Evolutionary conservation across 2,797 vertebrate genomes (phyloP).

Genomic region (Clarias platycephalus): DNA sequence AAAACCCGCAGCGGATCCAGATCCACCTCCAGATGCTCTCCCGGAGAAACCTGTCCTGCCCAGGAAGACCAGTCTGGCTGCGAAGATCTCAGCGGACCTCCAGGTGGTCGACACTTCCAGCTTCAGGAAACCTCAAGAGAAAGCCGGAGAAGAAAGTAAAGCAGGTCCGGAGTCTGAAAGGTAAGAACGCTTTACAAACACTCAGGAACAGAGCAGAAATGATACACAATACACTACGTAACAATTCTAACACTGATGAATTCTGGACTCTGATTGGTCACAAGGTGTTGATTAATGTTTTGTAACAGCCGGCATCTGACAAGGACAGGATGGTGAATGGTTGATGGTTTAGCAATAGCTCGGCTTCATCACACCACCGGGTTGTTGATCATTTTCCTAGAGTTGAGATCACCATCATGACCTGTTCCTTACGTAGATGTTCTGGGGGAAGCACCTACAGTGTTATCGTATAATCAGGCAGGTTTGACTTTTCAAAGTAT

Average conservation of each 20-base stretch:
- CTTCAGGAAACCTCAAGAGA: background rate
- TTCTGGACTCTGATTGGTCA: background rate
- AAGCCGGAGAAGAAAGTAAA: slow-evolving; percentile 14
- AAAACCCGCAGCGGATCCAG: background rate
- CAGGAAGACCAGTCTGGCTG: background rate
- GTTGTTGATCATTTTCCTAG: background rate
- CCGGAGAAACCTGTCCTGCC: background rate
- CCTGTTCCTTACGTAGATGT: background rate
- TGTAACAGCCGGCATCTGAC: background rate
- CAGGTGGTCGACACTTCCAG: background rate
- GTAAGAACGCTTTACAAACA: background rate
- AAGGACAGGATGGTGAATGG: background rate
- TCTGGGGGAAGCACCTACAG: background rate
- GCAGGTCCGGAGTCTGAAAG: background rate
- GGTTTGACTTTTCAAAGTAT: background rate
- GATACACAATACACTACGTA: background rate
- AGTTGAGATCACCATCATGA: background rate
- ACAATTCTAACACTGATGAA: background rate
- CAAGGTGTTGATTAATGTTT: background rate
- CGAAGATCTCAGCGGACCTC: background rate
- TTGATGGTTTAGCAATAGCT: background rate
- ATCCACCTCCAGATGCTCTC: background rate
- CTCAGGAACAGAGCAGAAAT: too few species aligned
- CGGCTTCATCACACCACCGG: background rate
- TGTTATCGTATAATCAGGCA: background rate